Evolutionary conservation across 2,797 vertebrate genomes (phyloP).

Genomic region (Anas bahamensis): DNA sequence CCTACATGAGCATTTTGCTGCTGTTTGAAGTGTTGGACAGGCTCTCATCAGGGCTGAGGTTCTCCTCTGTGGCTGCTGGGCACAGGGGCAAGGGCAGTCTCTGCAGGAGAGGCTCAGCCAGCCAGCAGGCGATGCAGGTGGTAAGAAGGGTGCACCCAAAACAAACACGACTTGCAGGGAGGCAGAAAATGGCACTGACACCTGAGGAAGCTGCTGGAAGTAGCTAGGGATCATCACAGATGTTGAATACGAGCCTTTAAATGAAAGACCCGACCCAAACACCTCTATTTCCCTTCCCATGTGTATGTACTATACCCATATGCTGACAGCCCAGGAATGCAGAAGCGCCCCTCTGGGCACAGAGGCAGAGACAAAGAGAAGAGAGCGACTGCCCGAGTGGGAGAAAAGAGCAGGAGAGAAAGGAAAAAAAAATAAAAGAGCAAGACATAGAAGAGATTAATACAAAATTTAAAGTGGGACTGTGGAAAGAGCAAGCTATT

Average conservation of each 20-base stretch:
- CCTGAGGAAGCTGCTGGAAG: neutral
- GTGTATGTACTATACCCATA: neutral
- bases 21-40: neutral
- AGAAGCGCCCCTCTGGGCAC: neutral
- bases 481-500: neutral
- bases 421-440: neutral
- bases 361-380: neutral
- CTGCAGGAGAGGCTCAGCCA: neutral
- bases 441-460: neutral
- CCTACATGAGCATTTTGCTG: neutral
- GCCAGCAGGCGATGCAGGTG: neutral
- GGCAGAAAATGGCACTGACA: neutral
- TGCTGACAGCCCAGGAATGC: neutral
- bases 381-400: neutral
- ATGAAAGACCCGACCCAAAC: neutral
- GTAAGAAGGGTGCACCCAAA: neutral
- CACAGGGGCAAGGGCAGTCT: accelerated
- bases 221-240: neutral
- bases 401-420: neutral
- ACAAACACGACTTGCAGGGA: neutral
- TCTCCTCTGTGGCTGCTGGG: accelerated
- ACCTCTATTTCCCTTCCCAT: neutral
- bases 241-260: neutral
- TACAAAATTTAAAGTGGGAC: neutral
- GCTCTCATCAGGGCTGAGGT: neutral